Percentiles rank a stretch among this genome's conserved stretches.
Evolutionary conservation across 2,888 invertebrate genomes (phyloP).

Genomic region (Dryobotodes eremita): DNA sequence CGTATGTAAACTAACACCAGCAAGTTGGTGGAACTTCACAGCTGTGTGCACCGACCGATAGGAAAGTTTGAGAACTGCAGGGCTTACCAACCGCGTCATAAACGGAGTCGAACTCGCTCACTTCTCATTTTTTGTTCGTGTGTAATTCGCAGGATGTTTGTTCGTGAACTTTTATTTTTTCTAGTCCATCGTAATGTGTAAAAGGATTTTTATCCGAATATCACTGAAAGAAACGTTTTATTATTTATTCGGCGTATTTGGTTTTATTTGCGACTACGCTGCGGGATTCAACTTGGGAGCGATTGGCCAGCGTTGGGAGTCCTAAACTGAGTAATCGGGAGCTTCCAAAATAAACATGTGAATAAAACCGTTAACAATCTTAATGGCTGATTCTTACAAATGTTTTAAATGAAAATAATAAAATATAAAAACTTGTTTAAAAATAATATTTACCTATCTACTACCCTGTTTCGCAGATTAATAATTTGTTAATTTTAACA

Average conservation of each 20-base stretch:
- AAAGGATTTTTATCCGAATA: neutral
- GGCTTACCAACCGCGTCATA: constrained; percentile 62
- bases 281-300: too few species aligned
- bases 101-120: constrained; percentile 40
- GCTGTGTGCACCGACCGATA: constrained; percentile 43
- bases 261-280: too few species aligned
- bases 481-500: too few species aligned
- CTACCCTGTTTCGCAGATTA: too few species aligned
- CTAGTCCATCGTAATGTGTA: neutral
- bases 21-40: constrained; percentile 44
- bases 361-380: too few species aligned
- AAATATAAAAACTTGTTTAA: too few species aligned
- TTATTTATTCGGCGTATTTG: neutral
- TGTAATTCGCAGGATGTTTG: constrained; percentile 36
- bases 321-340: too few species aligned
- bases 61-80: constrained; percentile 66
- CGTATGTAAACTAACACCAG: constrained; percentile 53
- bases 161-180: constrained; percentile 25
- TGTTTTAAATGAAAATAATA: too few species aligned
- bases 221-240: neutral
- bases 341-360: too few species aligned
- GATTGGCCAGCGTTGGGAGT: too few species aligned
- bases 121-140: constrained; percentile 59
- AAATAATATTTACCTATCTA: too few species aligned
- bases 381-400: too few species aligned